Evolutionary conservation across 1,140 invertebrate genomes (phyloP), one percentile per base, ranked within the genome.

Genomic region (Oryctes rhinoceros): DNA sequence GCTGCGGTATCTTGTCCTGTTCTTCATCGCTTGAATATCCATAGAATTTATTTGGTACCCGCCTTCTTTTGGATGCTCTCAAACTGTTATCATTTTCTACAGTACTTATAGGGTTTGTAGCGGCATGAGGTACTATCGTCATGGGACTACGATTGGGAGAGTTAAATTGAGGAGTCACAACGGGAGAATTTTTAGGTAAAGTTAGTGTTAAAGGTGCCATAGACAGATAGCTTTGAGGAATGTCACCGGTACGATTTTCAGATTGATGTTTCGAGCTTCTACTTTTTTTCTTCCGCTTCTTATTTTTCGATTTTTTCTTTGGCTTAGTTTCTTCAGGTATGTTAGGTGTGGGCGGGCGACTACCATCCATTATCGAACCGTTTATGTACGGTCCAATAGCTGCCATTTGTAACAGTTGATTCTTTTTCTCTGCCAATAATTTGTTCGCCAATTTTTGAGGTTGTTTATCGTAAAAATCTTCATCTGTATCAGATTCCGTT

Each of bases 21-120:
- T 96, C 94, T 83, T 96, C 95, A 82, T 95, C 94, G 84, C 94
- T 95, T 0, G 94, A 94, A 86, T 96, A 95, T 1, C 94, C 95
- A 84, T 96, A 96, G 85, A 96, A 96, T 84, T 93, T 94, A 84
- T 95, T 96, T 7, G 94, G 94, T 39, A 94, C 92, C 37, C 94
- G 88, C 85, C 93, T 91, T 37, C 95, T 89, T 86, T 96, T 95
- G 0, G 94, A 94, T 0, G 92, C 91, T 13, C 94, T 89, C 84
- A 85, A 81, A 79, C 75, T 85, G 4, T 78, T 80, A 75, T 86
- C 85, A 15, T 80, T 80, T 39, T 59, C 80, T 78, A 59, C 82
- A 65, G 44, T 67, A 76, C 0, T 20, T 15, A 35, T 44, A 11
- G 39, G 9, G 35, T 62, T 15, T 10, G 18, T n/a, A 67, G 18